Conservation (phyloP, 2,113 vertebrate species). For the Heterotis niloticus region DNA sequence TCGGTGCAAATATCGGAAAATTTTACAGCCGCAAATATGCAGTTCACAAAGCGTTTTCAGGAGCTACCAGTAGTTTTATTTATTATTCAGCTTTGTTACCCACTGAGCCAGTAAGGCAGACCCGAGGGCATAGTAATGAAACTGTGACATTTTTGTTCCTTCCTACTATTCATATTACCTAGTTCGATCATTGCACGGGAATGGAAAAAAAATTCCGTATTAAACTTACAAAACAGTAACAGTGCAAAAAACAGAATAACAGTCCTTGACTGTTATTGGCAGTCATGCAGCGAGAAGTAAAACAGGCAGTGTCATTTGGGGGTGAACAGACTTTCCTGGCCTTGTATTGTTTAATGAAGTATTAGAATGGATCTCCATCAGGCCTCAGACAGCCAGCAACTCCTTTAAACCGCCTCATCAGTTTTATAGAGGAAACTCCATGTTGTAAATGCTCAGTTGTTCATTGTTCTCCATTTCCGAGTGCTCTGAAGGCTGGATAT, state of each 20-base stretch:
- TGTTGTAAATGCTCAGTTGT: conserved; percentile 3
- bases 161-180: neutral
- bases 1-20: neutral
- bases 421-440: conserved; percentile 11
- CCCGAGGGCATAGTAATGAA: neutral
- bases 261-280: neutral
- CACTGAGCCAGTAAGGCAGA: neutral
- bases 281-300: neutral
- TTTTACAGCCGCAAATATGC: neutral
- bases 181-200: neutral
- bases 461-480: neutral
- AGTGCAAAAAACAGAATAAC: neutral
- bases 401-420: neutral
- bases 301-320: neutral
- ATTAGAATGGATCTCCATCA: neutral
- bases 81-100: neutral
- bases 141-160: neutral
- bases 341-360: conserved; percentile 5
- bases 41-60: neutral
- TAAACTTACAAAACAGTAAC: neutral
- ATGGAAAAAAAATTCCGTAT: neutral
- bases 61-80: neutral
- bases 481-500: no score
- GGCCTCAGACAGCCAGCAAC: neutral
- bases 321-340: neutral